A percentile compares a stretch with the other conserved stretches of the same genome.
Conservation (phyloP, 1,140 invertebrate species). For the Drosophila auraria region DNA sequence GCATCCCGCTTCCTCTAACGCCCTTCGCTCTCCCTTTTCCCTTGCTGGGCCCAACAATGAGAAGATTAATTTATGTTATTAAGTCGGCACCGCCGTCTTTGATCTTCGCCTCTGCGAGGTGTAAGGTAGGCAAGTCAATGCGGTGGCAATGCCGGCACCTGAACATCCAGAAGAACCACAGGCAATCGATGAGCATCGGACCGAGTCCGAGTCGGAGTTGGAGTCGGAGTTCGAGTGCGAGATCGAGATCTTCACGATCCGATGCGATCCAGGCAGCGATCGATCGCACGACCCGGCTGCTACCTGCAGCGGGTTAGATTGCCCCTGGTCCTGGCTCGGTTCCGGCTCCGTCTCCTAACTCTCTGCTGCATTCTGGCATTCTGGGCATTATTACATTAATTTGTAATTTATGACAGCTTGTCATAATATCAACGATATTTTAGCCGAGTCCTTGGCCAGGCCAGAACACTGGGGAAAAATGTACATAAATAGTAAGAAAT, state of each 20-base stretch:
- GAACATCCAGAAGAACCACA: slow-evolving; percentile 41
- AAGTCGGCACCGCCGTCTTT: slow-evolving; percentile 77
- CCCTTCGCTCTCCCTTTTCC: slow-evolving; percentile 8
- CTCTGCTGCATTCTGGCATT: slow-evolving; percentile 1
- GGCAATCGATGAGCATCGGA: slow-evolving; percentile 55
- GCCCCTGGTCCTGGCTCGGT: slow-evolving; percentile 33
- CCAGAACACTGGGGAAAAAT: slow-evolving; percentile 13
- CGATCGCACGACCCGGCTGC: slow-evolving; percentile 55
- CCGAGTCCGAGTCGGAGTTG: neutral
- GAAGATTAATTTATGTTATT: slow-evolving; percentile 85
- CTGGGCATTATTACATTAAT: slow-evolving; percentile 72
- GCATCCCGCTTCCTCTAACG: slow-evolving; percentile 25
- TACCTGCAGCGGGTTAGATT: slow-evolving; percentile 49
- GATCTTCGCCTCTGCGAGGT: slow-evolving; percentile 74
- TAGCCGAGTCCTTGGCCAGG: neutral
- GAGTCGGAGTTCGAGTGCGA: slow-evolving; percentile 11
- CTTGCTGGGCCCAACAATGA: slow-evolving; percentile 67
- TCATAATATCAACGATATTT: slow-evolving; percentile 73
- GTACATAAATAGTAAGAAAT: too few relatives aligned
- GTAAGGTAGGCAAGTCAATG: slow-evolving; percentile 84
- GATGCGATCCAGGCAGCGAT: slow-evolving; percentile 25
- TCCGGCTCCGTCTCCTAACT: slow-evolving; percentile 18
- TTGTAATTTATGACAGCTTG: slow-evolving; percentile 84
- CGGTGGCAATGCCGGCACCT: slow-evolving; percentile 79
- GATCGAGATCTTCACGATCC: slow-evolving; percentile 39